phyloP scores from a whole-genome alignment of 2,797 vertebrate species.

The Lutra lutra region DNA sequence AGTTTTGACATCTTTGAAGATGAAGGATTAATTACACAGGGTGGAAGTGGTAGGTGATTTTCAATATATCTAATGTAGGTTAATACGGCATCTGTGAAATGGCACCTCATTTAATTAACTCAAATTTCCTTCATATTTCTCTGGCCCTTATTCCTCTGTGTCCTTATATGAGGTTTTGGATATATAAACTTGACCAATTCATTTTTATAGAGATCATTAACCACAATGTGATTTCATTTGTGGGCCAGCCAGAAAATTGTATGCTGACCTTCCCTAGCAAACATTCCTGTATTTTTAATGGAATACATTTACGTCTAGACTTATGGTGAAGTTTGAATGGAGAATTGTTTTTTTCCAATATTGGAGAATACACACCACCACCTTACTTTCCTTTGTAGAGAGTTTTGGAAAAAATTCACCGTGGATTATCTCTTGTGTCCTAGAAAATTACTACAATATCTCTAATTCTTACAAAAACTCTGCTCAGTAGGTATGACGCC shows the following conservation, averaged over 20 bases:
- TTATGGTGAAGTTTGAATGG: not conserved
- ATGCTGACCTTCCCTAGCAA: conserved; percentile 74
- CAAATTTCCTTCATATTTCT: not conserved
- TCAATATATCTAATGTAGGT: not conserved
- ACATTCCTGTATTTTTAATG: conserved; percentile 62
- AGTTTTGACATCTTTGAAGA: conserved; percentile 99
- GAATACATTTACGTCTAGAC: conserved; percentile 1
- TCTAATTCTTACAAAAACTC: not conserved
- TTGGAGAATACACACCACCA: not conserved
- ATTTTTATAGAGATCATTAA: conserved; percentile 70
- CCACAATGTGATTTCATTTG: conserved; percentile 67
- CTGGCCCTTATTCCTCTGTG: not conserved
- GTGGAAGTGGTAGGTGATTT: conserved; percentile 86
- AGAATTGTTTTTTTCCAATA: not conserved
- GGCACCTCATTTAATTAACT: not conserved
- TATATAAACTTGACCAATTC: conserved; percentile 58
- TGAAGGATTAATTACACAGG: conserved; percentile 94
- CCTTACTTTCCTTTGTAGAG: conserved; percentile 30
- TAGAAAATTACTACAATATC: not conserved
- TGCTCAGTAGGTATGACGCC: not conserved
- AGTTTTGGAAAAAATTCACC: not conserved
- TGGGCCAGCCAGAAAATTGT: conserved; percentile 69
- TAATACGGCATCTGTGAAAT: not conserved
- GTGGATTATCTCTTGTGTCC: not conserved
- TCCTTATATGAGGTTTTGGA: not conserved